Percentiles rank a stretch among this genome's conserved stretches.
Evolutionary conservation across 1,140 invertebrate genomes (phyloP).

Genomic region (Drosophila sproati): DNA sequence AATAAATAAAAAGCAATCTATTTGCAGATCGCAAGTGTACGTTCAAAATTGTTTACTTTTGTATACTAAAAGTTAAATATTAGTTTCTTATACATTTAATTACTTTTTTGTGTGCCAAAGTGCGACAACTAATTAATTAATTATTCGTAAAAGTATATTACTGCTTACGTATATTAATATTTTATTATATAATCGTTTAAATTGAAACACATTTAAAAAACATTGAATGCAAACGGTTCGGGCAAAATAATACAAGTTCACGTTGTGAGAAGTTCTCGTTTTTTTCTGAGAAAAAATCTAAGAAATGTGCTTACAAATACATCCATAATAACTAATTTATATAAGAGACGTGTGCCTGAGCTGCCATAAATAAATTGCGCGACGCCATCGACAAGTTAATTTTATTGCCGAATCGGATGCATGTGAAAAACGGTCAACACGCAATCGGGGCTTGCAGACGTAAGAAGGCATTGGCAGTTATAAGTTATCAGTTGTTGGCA

Average conservation of each 20-base stretch:
- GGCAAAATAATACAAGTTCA: neutral
- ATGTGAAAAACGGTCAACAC: slow-evolving; percentile 10
- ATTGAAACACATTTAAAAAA: no score
- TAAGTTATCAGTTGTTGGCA: slow-evolving; percentile 1
- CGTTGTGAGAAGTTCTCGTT: neutral
- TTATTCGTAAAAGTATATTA: no score
- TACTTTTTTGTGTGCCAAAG: neutral
- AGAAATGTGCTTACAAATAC: neutral
- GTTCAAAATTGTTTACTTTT: slow-evolving; percentile 27
- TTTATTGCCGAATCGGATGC: slow-evolving; percentile 16
- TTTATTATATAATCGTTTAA: no score
- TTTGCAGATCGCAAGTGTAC: slow-evolving; percentile 1
- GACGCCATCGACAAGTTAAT: neutral
- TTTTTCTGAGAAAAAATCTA: no score
- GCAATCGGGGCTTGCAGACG: neutral
- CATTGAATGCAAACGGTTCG: no score
- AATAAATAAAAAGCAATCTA: neutral
- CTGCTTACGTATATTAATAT: no score
- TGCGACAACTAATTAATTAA: neutral
- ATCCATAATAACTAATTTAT: neutral
- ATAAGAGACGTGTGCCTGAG: neutral
- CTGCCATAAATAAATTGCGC: slow-evolving; percentile 10
- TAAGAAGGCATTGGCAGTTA: slow-evolving; percentile 1
- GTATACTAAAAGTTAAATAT: neutral
- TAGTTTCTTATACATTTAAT: neutral